Conservation (phyloP, 2,113 vertebrate genomes). For the Odocoileus virginianus region DNA sequence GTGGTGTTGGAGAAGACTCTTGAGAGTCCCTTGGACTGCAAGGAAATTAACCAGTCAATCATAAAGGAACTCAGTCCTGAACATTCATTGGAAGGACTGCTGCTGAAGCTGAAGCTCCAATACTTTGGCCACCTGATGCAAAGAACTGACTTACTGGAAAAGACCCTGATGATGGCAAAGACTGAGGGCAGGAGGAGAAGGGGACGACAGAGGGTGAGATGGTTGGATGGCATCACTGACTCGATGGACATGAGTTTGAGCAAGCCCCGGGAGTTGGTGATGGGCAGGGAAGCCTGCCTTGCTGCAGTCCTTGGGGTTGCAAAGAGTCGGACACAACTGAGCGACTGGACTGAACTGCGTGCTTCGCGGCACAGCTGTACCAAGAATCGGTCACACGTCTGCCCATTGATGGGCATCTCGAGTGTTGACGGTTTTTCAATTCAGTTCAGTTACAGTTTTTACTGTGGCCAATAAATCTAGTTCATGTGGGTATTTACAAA, state of each 20-base stretch:
- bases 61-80: too few relatives aligned
- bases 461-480: not conserved
- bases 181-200: not conserved
- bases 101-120: not conserved
- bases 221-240: not conserved
- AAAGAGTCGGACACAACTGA: not conserved
- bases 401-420: rapidly evolving
- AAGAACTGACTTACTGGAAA: not conserved
- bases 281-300: not conserved
- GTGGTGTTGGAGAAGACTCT: not conserved
- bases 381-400: not conserved
- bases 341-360: not conserved
- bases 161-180: not conserved
- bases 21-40: not conserved
- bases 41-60: not conserved
- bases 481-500: not conserved
- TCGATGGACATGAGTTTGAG: not conserved
- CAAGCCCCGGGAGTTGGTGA: not conserved
- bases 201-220: not conserved
- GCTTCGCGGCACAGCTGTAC: not conserved
- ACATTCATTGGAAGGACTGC: not conserved
- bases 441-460: not conserved
- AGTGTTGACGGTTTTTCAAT: not conserved
- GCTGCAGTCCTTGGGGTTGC: not conserved
- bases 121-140: not conserved